Evolutionary conservation across 2,888 invertebrate genomes (phyloP), one percentile per base, ranked within the genome.

Genomic region (Cheilosia impressa): DNA sequence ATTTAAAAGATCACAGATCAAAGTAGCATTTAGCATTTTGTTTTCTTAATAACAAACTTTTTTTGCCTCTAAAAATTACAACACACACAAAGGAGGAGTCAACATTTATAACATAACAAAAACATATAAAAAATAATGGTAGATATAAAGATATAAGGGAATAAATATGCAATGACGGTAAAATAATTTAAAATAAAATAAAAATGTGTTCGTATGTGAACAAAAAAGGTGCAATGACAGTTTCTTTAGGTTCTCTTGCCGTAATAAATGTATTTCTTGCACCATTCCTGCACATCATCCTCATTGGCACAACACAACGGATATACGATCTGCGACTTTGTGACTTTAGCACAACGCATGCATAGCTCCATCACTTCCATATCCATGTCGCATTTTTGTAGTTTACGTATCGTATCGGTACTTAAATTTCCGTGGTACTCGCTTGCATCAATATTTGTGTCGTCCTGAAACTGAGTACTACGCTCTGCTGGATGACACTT

Each of bases 331-430:
- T 91, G 90, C 0, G 93, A 93, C 88, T 93, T 93, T 10, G 93
- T 93, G 41, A 92, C 92, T 89, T 93, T 94, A 15, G 94, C 94
- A 84, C 94, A 94, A 58, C 93, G 91, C 91, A 94, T 94, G 87
- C 94, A 94, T 6, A 93, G 88, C 88, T 93, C 93, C 91, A 91
- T 91, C 1, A 89, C 88, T 1, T 88, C 85, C 72, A 88, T 81
- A 71, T 92, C 87, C 38, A 81, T 88, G 47, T 91, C 91, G 53
- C 91, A 91, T 68, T 90, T 89, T 45, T 90, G 90, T 45, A 92
- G 81, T 87, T 92, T 90, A 41, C 88, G 73, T 47, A 91, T 90
- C 50, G 90, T 91, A 58, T 91, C 90, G 2, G 84, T 88, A 38
- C 90, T 88, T 15, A 91, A 84, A 68, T 91, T 88, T 0, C 91